Evolutionary conservation across 35 echinoderm and acorn worm species (phyloP), one percentile per base, ranked within the genome.

Genomic region (Diadema setosum): DNA sequence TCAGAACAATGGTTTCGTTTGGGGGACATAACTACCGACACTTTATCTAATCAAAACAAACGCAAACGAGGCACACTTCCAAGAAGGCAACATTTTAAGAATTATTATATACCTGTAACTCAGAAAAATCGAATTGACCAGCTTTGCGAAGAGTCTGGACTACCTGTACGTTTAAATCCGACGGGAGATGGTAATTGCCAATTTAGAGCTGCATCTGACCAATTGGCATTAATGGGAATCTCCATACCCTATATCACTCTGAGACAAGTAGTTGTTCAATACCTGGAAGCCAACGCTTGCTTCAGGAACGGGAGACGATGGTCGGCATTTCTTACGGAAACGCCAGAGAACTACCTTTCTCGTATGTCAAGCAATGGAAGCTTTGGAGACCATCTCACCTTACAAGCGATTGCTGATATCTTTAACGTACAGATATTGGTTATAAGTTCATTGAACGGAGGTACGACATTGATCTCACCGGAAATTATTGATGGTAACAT

Each of bases 361-460:
- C 78, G 78, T 45, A 81, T 81, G 33, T 81, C 17, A 81, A 81
- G 33, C 15, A 26, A 81, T 81, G 78, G 78, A 81, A 81, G 39
- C 46, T 81, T 17, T 41, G 76, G 76, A 45, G 76, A 81, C 76
- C 78, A 81, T 17, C 33, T 81, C 33, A 81, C 78, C 78, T 45
- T 81, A 45, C 78, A 81, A 43, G 78, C 78, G 20, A 81, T 81
- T 81, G 78, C 78, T 45, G 78, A 81, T 45, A 81, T 81, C 15
- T 81, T 81, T 81, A 17, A 81, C 78, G 16, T 81, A 17, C 78
- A 81, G 29, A 81, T 81, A 9, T 0, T 81, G 8, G 78, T 81
- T 43, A 81, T 81, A 81, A 45, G 78, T 81, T 81, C 78, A 42
- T 81, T 81, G 46, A 81, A 45, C 41, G 78, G 78, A 81, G 78